A percentile compares a stretch with the other conserved stretches of the same genome.
phyloP scores from a whole-genome alignment of 2,113 vertebrate species.

The Aspidoscelis tigris region DNA sequence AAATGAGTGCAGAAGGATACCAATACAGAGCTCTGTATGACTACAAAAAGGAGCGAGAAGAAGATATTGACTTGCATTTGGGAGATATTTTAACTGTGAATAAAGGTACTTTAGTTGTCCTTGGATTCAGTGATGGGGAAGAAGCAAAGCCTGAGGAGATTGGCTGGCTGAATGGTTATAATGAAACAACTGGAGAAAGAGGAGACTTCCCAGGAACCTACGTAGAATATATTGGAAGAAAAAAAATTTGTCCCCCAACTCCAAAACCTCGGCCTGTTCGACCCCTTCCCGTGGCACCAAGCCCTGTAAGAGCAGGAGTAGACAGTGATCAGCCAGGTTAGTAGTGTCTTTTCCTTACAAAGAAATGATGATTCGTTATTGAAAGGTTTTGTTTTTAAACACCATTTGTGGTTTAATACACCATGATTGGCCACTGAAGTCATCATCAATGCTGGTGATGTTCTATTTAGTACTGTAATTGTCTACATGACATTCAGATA shows the following conservation, averaged over 20 bases:
- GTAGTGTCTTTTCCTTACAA: conserved; percentile 41
- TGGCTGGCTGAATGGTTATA: conserved; percentile 95
- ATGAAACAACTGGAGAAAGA: conserved; percentile 94
- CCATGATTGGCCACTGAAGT: neutral
- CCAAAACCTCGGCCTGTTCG: conserved; percentile 94
- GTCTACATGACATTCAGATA: neutral
- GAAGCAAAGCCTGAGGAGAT: conserved; percentile 94
- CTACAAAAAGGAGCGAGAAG: conserved; percentile 95
- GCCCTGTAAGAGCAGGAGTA: conserved; percentile 79
- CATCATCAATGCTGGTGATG: neutral
- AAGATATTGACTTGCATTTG: conserved; percentile 93
- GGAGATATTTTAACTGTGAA: conserved; percentile 93
- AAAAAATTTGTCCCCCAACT: conserved; percentile 93
- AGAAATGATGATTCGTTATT: neutral
- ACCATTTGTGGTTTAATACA: conserved; percentile 1
- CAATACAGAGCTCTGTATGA: conserved; percentile 95
- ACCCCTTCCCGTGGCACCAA: conserved; percentile 92
- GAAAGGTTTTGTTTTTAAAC: conserved; percentile 12
- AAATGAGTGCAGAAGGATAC: conserved; percentile 95
- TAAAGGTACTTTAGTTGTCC: conserved; percentile 89
- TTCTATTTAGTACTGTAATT: neutral
- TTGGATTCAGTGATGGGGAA: conserved; percentile 89
- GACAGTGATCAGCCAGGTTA: conserved; percentile 91
- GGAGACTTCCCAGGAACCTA: conserved; percentile 99
- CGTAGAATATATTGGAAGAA: conserved; percentile 93